These are phyloP conservation scores for Leptobrachium ailaonicum DNA, from an alignment of 2,113 vertebrate genomes.

Conservation along the genomic window DNA sequence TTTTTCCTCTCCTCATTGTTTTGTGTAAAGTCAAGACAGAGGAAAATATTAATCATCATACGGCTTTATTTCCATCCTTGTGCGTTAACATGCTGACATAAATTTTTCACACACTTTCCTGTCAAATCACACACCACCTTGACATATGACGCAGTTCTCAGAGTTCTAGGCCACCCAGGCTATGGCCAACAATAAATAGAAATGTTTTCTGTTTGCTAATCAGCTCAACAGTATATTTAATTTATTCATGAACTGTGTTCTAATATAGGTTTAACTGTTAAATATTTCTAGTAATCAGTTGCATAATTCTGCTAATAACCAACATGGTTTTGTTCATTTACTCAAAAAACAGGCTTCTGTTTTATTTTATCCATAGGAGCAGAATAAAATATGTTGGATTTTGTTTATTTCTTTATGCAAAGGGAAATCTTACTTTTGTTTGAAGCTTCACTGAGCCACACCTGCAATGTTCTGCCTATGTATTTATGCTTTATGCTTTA, in stretches of 20 bases:
- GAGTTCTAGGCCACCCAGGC: slow-evolving; percentile 27
- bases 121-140: slow-evolving; percentile 35
- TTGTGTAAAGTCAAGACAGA: slow-evolving; percentile 23
- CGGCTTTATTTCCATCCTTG: not conserved
- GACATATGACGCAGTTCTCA: slow-evolving; percentile 9
- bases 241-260: no score
- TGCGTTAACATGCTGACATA: slow-evolving; percentile 42
- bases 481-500: no score
- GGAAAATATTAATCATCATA: slow-evolving; percentile 39
- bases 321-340: no score
- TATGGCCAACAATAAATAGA: no score
- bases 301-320: no score
- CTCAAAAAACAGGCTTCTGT: not conserved
- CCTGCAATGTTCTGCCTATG: slow-evolving; percentile 16
- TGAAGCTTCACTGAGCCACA: slow-evolving; percentile 22
- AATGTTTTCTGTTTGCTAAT: not conserved
- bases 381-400: slow-evolving; percentile 19
- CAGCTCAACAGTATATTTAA: no score
- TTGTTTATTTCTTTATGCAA: slow-evolving; percentile 19
- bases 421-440: slow-evolving; percentile 19
- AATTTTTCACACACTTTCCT: slow-evolving; percentile 36
- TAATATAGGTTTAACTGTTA: no score
- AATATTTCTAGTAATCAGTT: no score
- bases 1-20: slow-evolving; percentile 29
- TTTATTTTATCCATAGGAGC: slow-evolving; percentile 7